Evolutionary conservation across 2,113 vertebrate species (phyloP).

Genomic region (Polypterus senegalus): DNA sequence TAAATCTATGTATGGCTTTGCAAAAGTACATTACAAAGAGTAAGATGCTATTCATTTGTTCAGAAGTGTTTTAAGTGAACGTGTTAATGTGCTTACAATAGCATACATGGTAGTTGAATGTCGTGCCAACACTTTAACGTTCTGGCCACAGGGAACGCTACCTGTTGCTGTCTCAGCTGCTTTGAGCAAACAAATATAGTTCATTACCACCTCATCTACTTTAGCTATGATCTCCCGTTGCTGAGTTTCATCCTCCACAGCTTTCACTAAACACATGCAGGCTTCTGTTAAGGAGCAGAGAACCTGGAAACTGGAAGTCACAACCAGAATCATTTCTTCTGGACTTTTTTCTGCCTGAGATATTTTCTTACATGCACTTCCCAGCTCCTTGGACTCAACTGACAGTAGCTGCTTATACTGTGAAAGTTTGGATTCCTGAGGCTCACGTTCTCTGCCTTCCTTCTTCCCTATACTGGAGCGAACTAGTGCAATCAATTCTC

Average conservation of each 20-base stretch:
- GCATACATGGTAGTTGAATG: slow-evolving; percentile 78
- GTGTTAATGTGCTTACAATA: slow-evolving; percentile 82
- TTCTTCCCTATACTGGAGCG: slow-evolving; percentile 53
- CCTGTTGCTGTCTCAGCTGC: slow-evolving; percentile 68
- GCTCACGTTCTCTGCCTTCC: slow-evolving; percentile 33
- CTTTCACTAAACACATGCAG: slow-evolving; percentile 83
- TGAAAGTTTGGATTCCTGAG: slow-evolving; percentile 52
- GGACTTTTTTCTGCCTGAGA: slow-evolving; percentile 70
- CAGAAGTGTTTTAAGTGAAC: slow-evolving; percentile 85
- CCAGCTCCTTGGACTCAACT: slow-evolving; percentile 74
- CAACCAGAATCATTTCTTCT: slow-evolving; percentile 79
- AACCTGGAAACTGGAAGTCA: slow-evolving; percentile 88
- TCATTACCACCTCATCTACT: slow-evolving; percentile 73
- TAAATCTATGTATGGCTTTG: slow-evolving; percentile 86
- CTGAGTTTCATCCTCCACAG: slow-evolving; percentile 62
- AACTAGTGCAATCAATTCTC: slow-evolving; percentile 73
- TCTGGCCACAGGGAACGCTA: slow-evolving; percentile 59
- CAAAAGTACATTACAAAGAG: slow-evolving; percentile 78
- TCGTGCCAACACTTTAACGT: slow-evolving; percentile 73
- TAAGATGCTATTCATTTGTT: slow-evolving; percentile 65
- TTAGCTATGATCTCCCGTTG: slow-evolving; percentile 66
- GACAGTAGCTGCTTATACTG: slow-evolving; percentile 71
- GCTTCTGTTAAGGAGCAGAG: slow-evolving; percentile 84
- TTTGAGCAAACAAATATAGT: slow-evolving; percentile 77
- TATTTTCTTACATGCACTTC: slow-evolving; percentile 79